Evolutionary conservation across 1,140 invertebrate species (phyloP), one percentile per base, ranked within the genome.

Genomic region (Eriosoma lanigerum): DNA sequence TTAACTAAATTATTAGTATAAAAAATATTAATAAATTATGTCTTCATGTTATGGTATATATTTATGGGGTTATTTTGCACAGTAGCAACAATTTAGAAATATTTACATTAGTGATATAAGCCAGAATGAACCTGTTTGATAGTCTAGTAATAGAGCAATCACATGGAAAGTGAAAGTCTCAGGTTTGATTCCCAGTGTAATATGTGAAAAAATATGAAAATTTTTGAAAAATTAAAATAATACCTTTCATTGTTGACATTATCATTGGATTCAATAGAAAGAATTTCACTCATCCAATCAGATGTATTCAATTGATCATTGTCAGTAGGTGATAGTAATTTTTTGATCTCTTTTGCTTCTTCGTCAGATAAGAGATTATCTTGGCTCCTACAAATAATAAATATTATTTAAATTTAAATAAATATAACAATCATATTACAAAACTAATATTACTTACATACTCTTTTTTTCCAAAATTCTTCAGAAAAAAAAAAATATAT

Each of bases 301-400:
- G 73, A 76, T 44, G 73, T 76, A 44, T 76, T 76, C 15, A 76
- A 60, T 58, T 76, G 52, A 70, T 70, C 66, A 58, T 76, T 58
- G 44, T 75, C 81, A 64, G 81, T 86, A 64, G 91, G 90, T 81
- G 92, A 91, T 82, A 94, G 84, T 84, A 94, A 88, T 84, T 91
- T 90, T 82, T 91, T 91, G 82, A 94, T 92, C 89, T 94, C 92
- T 85, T 93, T 92, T 75, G 93, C 92, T 87, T 94, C 93, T 87
- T 95, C 93, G 85, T 95, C 93, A 60, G 92, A 93, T 83, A 94
- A 87, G 83, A 94, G 86, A 83, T 90, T 89, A 85, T 93, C 92
- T 89, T 92, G 81, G 73, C 80, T 82, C 62, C 82, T 83, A 82
- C 24, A 81, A 73, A 82, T 48, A 66, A 82, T 29, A 81, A 73